phyloP scores from a whole-genome alignment of 2,888 invertebrate genomes.

The Ochropleura leucogaster region DNA sequence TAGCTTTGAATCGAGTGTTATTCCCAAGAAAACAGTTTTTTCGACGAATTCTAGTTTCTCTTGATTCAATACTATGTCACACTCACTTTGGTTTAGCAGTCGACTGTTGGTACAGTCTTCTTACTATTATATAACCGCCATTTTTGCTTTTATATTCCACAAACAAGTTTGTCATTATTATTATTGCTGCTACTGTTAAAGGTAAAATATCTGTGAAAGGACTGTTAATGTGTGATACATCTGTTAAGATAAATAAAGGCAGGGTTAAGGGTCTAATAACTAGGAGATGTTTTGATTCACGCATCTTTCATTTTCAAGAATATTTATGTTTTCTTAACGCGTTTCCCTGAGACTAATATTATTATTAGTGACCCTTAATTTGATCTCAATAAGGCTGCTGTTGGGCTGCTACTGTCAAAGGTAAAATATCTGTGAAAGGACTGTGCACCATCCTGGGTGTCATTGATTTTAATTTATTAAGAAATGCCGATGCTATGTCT shows the following conservation, averaged over 20 bases:
- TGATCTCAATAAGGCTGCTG: not conserved
- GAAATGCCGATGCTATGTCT: not conserved
- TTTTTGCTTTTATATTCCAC: too few species aligned
- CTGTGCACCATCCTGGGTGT: not conserved
- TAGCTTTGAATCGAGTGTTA: too few species aligned
- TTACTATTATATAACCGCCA: not conserved
- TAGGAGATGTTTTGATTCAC: constrained; percentile 5
- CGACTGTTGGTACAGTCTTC: not conserved
- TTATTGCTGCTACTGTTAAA: not conserved
- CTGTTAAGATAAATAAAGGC: constrained; percentile 27
- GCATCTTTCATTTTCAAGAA: constrained; percentile 16
- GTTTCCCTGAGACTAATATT: not conserved
- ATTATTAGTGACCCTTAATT: not conserved
- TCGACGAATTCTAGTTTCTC: too few species aligned
- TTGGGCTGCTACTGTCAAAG: not conserved
- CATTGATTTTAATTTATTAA: not conserved
- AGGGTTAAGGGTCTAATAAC: constrained; percentile 35
- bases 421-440: not conserved
- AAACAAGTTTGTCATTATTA: not conserved
- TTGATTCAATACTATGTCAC: too few species aligned
- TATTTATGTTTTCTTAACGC: constrained; percentile 1
- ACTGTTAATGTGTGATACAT: constrained; percentile 13
- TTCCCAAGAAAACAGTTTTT: too few species aligned
- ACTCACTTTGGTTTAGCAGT: not conserved
- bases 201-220: not conserved